Evolutionary conservation across 1,140 invertebrate genomes (phyloP).

Genomic region (Megathymus violae): DNA sequence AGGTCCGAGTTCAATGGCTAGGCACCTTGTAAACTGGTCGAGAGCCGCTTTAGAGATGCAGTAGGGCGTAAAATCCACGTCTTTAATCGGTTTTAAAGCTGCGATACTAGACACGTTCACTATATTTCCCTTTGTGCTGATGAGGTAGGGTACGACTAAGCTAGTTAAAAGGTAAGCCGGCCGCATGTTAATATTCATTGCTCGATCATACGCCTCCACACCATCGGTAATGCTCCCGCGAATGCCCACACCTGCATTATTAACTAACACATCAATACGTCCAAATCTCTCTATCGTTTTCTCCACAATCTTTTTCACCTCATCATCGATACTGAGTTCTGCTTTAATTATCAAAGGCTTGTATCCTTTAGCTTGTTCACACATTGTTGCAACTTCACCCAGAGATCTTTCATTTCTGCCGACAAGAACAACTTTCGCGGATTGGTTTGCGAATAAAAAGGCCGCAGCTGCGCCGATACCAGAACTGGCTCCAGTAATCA

Average conservation of each 20-base stretch:
- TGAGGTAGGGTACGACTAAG: slow-evolving; percentile 45
- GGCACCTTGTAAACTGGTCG: slow-evolving; percentile 41
- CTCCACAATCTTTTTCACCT: slow-evolving; percentile 42
- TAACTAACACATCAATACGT: slow-evolving; percentile 51
- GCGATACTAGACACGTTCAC: slow-evolving; percentile 53
- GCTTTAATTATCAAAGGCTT: slow-evolving; percentile 42
- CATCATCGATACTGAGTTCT: slow-evolving; percentile 44
- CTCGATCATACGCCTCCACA: slow-evolving; percentile 43
- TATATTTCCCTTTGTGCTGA: slow-evolving; percentile 49
- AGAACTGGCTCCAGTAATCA: slow-evolving; percentile 49
- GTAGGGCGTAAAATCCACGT: slow-evolving; percentile 40
- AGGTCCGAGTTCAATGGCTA: slow-evolving; percentile 39
- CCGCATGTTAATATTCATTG: slow-evolving; percentile 47
- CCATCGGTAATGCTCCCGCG: slow-evolving; percentile 40
- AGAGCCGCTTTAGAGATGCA: slow-evolving; percentile 46
- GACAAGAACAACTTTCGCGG: slow-evolving; percentile 48
- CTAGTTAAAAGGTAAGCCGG: slow-evolving; percentile 48
- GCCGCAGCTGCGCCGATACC: slow-evolving; percentile 47
- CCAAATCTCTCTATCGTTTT: slow-evolving; percentile 45
- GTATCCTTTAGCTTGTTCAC: slow-evolving; percentile 44
- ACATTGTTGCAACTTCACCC: slow-evolving; percentile 39
- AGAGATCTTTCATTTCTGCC: slow-evolving; percentile 47
- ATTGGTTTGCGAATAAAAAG: slow-evolving; percentile 44
- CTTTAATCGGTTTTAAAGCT: slow-evolving; percentile 35
- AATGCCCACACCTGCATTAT: slow-evolving; percentile 47